Evolutionary conservation across 1,140 invertebrate species (phyloP).

Genomic region (Lepidotrigona ventralis): DNA sequence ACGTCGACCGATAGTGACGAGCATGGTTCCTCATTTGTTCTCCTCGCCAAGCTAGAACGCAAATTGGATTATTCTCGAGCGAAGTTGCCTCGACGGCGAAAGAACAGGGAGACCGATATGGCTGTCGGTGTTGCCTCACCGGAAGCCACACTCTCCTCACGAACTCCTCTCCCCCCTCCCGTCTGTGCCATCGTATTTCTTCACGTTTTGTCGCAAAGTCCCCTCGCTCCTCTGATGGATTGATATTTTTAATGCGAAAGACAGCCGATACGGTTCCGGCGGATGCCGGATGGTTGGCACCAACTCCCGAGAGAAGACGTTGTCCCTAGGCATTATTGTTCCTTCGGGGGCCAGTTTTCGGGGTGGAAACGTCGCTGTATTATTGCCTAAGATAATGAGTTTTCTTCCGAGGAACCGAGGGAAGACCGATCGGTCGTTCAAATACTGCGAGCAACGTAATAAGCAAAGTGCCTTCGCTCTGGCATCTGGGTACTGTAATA

Average conservation of each 20-base stretch:
- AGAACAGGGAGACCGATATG: constrained; percentile 52
- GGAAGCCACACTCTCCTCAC: constrained; percentile 42
- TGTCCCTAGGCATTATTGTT: constrained; percentile 56
- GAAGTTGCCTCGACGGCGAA: constrained; percentile 59
- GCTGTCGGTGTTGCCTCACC: constrained; percentile 33
- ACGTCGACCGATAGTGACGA: constrained; percentile 76
- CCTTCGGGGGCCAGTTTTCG: constrained; percentile 26
- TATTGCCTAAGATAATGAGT: constrained; percentile 66
- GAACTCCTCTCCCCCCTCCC: not conserved
- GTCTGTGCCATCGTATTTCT: constrained; percentile 46
- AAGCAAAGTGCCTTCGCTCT: constrained; percentile 50
- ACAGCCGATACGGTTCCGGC: constrained; percentile 65
- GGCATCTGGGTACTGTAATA: constrained; percentile 34
- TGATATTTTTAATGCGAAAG: constrained; percentile 72
- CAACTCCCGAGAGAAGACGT: constrained; percentile 48
- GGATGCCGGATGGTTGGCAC: not conserved
- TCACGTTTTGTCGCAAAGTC: constrained; percentile 51
- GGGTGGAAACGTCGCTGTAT: constrained; percentile 44
- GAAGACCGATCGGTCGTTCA: constrained; percentile 62
- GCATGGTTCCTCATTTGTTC: constrained; percentile 64
- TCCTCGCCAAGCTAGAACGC: constrained; percentile 67
- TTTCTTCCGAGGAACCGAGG: constrained; percentile 41
- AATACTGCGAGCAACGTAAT: constrained; percentile 58
- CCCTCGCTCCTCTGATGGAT: constrained; percentile 66
- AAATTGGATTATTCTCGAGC: constrained; percentile 78